Evolutionary conservation across 2,113 vertebrate species (phyloP), one percentile per base, ranked within the genome.

Genomic region (Martes martes): DNA sequence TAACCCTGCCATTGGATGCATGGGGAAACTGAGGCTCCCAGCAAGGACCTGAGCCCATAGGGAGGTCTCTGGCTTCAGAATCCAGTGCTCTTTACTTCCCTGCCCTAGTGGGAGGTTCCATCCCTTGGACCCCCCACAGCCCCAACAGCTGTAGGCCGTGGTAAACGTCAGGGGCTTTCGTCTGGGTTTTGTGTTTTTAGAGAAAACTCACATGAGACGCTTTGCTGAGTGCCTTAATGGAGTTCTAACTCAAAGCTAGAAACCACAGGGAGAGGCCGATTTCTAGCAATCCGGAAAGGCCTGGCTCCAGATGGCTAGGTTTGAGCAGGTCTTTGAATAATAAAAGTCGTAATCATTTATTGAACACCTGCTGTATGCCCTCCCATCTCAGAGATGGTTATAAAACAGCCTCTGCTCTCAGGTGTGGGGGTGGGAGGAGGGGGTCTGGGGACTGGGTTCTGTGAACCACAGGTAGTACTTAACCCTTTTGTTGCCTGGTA

Each of bases 141-240:
- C 55, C 42, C 0, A 1, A 4, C 18, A 1, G 61, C 80, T 33
- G 4, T 21, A n/a, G 63, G 52, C 85, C 89, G 67, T 4, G 0
- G 15, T 88, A 65, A 63, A 45, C 11, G 47, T 71, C 28, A 24
- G 26, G 78, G 69, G 63, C 19, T 45, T 94, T 96, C 2, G 83
- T 65, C 89, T 92, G 42, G 86, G 47, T 90, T 92, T 92, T 83
- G 91, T 95, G 96, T 94, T 91, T 93, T 93, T 80, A 89, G 73
- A 96, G 95, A 94, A 97, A 94, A 95, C 91, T 96, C 86, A 94
- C 67, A n/a, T 0, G 71, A 97, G 91, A 83, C 1, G 4, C 71
- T 94, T 94, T 92, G 94, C 94, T 86, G 95, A 97, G 95, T 80
- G 95, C 91, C 61, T 93, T 97, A 97, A 96, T 97, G 96, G 98